A percentile compares a stretch with the other conserved stretches of the same genome.
These are phyloP conservation scores for Hippocampus comes DNA, from an alignment of 2,113 vertebrate species.

Conservation along the genomic window DNA sequence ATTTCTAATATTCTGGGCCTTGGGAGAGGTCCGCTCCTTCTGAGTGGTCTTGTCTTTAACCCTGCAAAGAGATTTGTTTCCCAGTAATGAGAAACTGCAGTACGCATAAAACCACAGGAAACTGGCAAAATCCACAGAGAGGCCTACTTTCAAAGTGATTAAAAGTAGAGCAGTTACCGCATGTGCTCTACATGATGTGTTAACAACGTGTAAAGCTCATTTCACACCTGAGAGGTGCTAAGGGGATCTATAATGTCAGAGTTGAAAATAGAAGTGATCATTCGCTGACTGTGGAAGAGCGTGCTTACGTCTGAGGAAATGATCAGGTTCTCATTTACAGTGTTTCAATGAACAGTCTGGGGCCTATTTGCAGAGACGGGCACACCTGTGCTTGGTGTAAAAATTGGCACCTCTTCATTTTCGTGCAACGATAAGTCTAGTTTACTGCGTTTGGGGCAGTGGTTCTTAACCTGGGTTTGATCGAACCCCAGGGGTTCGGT, in stretches of 20 bases:
- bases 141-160: neutral
- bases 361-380: too few species aligned
- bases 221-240: slow-evolving; percentile 1
- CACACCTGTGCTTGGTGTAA: too few species aligned
- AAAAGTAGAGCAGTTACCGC: neutral
- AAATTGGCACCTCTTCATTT: too few species aligned
- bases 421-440: too few species aligned
- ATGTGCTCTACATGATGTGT: neutral
- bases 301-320: neutral
- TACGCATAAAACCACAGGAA: neutral
- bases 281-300: neutral
- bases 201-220: neutral
- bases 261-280: neutral
- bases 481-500: too few species aligned
- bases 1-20: neutral
- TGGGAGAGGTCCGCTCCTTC: neutral
- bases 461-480: too few species aligned
- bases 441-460: too few species aligned
- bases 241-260: neutral
- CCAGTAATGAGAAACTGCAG: neutral
- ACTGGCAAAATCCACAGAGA: neutral
- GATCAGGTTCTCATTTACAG: neutral
- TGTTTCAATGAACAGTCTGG: neutral
- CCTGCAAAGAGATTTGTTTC: neutral
- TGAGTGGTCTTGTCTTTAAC: neutral